Evolutionary conservation across 53 echinoderm and acorn worm species (phyloP), one percentile per base, ranked within the genome.

Genomic region (Paelopatides confundens): DNA sequence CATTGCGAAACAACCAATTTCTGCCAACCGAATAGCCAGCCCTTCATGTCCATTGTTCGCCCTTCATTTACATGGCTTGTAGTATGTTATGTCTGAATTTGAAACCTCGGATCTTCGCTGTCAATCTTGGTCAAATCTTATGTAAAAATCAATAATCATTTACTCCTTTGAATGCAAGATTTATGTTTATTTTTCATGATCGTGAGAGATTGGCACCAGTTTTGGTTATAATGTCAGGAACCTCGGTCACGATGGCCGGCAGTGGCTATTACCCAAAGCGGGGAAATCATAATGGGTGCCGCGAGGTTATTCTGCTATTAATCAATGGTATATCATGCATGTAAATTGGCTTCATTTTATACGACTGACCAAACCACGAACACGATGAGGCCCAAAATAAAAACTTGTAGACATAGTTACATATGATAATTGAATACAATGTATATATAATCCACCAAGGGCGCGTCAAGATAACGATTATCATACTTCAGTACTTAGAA

Each of bases 311-410:
- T 23, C n/a, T 58, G 58, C 43, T 58, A 21, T 40, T 74, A 74
- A 74, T 74, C 74, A 74, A 74, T 74, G 39, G 74, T 40, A 1
- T 74, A 35, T 74, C 74, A 74, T 74, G 43, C n/a, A 39, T 74
- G 28, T 6, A n/a, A 40, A 58, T 58, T 21, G 18, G 17, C 5
- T 23, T 58, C 53, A 6, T 58, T 58, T 58, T 58, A 58, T 23
- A 58, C 21, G 24, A 58, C 15, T 58, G 58, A 21, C 58, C 26
- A 58, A 58, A 18, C 15, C 6, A 58, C 21, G 58, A 58, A 4
- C 48, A 48, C 48, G 21, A 23, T 6, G 58, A 23, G 58, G 58
- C 58, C 58, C 58, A 58, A 21, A 23, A 58, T 6, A 21, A 58
- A 58, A 21, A 21, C 24, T 58, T 5, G 58, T 58, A 18, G 58